A percentile compares a stretch with the other conserved stretches of the same genome.
These are phyloP conservation scores for Sicus ferrugineus DNA, from an alignment of 2,888 invertebrate species.

Conservation along the genomic window DNA sequence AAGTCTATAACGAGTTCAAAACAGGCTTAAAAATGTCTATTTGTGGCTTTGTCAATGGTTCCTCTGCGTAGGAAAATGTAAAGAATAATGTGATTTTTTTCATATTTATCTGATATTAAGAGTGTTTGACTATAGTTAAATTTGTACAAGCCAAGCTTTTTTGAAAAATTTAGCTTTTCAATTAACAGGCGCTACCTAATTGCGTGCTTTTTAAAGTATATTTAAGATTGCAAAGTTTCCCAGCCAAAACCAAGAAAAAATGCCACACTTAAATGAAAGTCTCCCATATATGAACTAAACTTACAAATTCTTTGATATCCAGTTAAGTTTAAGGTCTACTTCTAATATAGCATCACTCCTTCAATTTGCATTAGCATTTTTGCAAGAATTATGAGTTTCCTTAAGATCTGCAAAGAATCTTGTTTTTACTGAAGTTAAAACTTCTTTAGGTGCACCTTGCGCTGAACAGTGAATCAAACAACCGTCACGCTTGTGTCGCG, in stretches of 20 bases:
- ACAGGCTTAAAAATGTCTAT: neutral
- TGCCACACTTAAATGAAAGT: neutral
- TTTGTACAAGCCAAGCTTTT: too few relatives aligned
- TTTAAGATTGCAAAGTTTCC: neutral
- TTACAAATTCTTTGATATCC: too few relatives aligned
- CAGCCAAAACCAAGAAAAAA: neutral
- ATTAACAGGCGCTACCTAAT: neutral
- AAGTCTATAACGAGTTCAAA: slow-evolving; percentile 62
- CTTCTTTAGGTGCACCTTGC: too few relatives aligned
- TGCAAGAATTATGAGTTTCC: too few relatives aligned
- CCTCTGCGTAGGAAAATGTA: neutral
- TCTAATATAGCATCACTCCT: neutral
- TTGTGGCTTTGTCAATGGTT: neutral
- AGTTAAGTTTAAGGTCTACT: neutral
- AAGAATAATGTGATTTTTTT: neutral
- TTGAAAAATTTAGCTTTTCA: neutral
- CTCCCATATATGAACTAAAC: too few relatives aligned
- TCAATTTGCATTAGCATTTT: neutral
- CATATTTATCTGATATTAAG: neutral
- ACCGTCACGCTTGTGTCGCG: too few relatives aligned
- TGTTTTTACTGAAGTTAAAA: too few relatives aligned
- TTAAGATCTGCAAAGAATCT: neutral
- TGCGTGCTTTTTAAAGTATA: neutral
- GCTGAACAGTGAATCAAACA: too few relatives aligned
- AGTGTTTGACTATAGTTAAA: too few relatives aligned